phyloP scores from a whole-genome alignment of 1,140 invertebrate genomes.

The Amyelois transitella region DNA sequence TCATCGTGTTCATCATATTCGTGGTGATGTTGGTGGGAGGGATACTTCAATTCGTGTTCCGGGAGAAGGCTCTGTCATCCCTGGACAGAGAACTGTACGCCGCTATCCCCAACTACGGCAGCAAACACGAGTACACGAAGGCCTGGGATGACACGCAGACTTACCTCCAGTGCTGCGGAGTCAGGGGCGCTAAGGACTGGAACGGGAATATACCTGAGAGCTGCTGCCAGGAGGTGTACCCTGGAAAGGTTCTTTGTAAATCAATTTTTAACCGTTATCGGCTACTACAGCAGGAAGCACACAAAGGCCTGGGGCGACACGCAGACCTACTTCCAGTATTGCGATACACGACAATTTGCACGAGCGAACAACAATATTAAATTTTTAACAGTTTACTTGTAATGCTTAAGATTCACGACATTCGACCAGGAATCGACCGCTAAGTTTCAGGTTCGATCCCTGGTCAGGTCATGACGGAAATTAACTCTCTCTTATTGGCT shows the following conservation, averaged over 20 bases:
- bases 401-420: too few species aligned
- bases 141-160: slow-evolving; percentile 90
- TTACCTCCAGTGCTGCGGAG: slow-evolving; percentile 88
- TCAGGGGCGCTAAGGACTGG: slow-evolving; percentile 84
- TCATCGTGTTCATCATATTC: slow-evolving; percentile 89
- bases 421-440: too few species aligned
- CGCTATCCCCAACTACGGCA: slow-evolving; percentile 82
- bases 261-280: background rate
- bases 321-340: too few species aligned
- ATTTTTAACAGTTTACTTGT: too few species aligned
- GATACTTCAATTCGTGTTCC: slow-evolving; percentile 91
- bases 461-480: too few species aligned
- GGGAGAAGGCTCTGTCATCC: slow-evolving; percentile 82
- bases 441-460: background rate
- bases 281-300: too few species aligned
- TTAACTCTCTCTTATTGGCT: background rate
- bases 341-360: too few species aligned
- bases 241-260: slow-evolving; percentile 71
- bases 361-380: too few species aligned
- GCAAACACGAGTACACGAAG: slow-evolving; percentile 78
- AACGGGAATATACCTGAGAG: slow-evolving; percentile 83
- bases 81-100: slow-evolving; percentile 86
- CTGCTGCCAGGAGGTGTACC: slow-evolving; percentile 82
- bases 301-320: too few species aligned
- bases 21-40: slow-evolving; percentile 91